phyloP scores from a whole-genome alignment of 2,113 vertebrate genomes.

The Rhombomys opimus region DNA sequence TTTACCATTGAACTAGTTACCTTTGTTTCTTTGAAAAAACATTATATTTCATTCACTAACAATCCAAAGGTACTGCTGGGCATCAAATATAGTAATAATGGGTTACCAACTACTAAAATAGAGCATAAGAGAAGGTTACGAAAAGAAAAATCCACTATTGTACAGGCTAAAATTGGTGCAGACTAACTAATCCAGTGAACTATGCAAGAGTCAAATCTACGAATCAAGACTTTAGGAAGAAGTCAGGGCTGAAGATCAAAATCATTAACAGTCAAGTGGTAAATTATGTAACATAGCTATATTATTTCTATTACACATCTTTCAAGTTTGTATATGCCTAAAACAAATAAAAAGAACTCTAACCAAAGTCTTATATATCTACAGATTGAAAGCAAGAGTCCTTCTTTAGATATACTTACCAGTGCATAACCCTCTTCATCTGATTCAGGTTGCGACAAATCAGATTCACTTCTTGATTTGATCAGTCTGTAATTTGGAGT shows the following conservation, averaged over 20 bases:
- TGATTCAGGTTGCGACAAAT: constrained; percentile 98
- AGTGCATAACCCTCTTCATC: constrained; percentile 95
- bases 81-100: constrained; percentile 20
- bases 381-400: constrained; percentile 58
- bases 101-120: background rate
- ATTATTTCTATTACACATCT: constrained; percentile 48
- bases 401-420: constrained; percentile 86
- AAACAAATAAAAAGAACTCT: background rate
- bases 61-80: constrained; percentile 12
- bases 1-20: constrained; percentile 39
- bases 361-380: constrained; percentile 35
- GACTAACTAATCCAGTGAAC: background rate
- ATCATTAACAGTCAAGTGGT: constrained; percentile 7
- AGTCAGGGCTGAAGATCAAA: constrained; percentile 42
- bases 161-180: constrained; percentile 1
- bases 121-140: background rate
- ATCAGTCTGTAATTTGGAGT: constrained; percentile 94
- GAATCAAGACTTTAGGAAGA: constrained; percentile 51
- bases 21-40: constrained; percentile 17
- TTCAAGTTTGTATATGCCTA: background rate
- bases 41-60: constrained; percentile 25
- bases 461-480: constrained; percentile 98
- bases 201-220: background rate
- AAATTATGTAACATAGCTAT: constrained; percentile 32
- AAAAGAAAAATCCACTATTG: constrained; percentile 35